These are phyloP conservation scores for Salticus scenicus DNA, from an alignment of 2,888 invertebrate species.

Conservation along the genomic window DNA sequence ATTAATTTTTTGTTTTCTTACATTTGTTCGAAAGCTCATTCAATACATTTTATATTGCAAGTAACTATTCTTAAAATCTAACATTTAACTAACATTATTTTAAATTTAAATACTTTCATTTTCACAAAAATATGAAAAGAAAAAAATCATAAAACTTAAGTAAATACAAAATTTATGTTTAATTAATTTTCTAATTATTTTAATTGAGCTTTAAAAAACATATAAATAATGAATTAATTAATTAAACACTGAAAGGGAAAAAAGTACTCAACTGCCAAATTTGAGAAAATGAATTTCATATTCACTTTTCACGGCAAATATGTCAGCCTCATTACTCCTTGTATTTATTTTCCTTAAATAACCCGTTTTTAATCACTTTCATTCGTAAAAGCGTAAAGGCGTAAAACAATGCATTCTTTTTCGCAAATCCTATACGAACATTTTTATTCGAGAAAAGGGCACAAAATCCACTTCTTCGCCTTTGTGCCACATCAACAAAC, in stretches of 20 bases:
- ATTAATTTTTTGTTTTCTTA: no score
- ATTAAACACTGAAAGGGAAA: neutral
- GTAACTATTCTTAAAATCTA: no score
- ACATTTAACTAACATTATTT: no score
- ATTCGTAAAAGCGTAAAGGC: slow-evolving; percentile 36
- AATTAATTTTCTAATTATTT: no score
- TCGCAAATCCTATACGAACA: slow-evolving; percentile 9
- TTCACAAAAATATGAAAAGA: no score
- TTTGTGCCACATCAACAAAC: slow-evolving; percentile 36
- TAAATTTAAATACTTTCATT: no score
- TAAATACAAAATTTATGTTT: no score
- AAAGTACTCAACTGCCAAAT: neutral
- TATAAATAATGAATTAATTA: neutral
- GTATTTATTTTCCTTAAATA: slow-evolving; percentile 24
- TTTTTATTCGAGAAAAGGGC: slow-evolving; percentile 34
- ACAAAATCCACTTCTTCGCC: slow-evolving; percentile 20
- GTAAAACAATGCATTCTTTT: slow-evolving; percentile 52
- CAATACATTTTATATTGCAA: no score
- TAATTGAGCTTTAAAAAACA: neutral
- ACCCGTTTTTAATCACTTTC: slow-evolving; percentile 19
- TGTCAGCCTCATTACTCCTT: slow-evolving; percentile 37
- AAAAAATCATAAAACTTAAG: no score
- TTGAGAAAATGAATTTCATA: slow-evolving; percentile 24
- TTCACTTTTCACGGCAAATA: slow-evolving; percentile 30
- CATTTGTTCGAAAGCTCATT: no score